Conservation (phyloP, 1,140 invertebrate species). For the Drosophila sechellia region DNA sequence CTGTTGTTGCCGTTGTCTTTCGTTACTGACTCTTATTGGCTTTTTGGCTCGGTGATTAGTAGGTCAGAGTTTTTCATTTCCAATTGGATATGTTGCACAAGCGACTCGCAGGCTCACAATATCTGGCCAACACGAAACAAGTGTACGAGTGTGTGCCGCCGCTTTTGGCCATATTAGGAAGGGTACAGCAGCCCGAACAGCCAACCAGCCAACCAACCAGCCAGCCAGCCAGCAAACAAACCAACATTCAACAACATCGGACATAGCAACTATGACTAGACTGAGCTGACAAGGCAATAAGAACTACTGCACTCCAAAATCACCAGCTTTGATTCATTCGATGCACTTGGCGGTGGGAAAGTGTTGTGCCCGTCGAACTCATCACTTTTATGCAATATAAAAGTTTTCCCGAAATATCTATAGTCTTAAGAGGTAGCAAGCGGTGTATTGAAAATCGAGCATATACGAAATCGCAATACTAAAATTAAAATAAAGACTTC, state of each 20-base stretch:
- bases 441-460: too few relatives aligned
- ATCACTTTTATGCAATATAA: conserved; percentile 30
- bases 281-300: conserved; percentile 66
- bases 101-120: conserved; percentile 36
- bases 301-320: conserved; percentile 62
- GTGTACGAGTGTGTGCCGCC: conserved; percentile 59
- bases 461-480: not conserved
- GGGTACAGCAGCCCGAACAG: conserved; percentile 70
- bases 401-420: not conserved
- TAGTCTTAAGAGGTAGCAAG: too few relatives aligned
- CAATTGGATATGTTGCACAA: conserved; percentile 81
- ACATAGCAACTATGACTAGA: conserved; percentile 28
- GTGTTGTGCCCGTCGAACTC: conserved; percentile 34
- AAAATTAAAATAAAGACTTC: too few relatives aligned
- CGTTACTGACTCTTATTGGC: conserved; percentile 79
- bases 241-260: conserved; percentile 31
- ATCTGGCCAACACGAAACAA: conserved; percentile 46
- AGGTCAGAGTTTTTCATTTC: conserved; percentile 83
- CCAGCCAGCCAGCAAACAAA: conserved; percentile 19
- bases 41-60: conserved; percentile 82
- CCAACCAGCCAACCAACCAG: conserved; percentile 34
- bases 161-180: conserved; percentile 74
- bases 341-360: conserved; percentile 65
- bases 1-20: conserved; percentile 34
- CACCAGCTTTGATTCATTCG: conserved; percentile 63